Evolutionary conservation across 1,140 invertebrate genomes (phyloP), one percentile per base, ranked within the genome.

Genomic region (Caenorhabditis latens): DNA sequence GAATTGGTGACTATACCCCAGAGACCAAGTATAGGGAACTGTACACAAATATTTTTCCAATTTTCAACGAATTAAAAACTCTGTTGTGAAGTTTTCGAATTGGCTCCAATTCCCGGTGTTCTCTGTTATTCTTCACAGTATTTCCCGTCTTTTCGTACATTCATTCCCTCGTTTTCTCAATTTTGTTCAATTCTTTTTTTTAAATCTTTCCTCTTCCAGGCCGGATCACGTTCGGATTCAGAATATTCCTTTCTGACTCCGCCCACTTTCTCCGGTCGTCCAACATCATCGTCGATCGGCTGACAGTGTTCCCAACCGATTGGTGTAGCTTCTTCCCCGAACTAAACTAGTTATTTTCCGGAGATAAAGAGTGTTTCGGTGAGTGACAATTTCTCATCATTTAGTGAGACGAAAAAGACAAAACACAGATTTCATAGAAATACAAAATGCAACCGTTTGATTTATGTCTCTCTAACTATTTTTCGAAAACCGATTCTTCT

Each of bases 41-140:
- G 32, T 32, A 32, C 2, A 32, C 32, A 32, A 32, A 32, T 32
- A 53, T 53, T 53, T 53, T 53, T 53, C 50, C 14, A 50, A 11
- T 11, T 19, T 46, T n/a, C 65, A 16, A 53, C 32, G 32, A 32
- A 32, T 32, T 32, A 63, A 24, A 63, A 32, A 32, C 19, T 40
- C 8, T 14, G 32, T 32, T 32, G 4, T 63, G 24, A 21, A 7
- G 6, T n/a, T 40, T n/a, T 65, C 24, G 24, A 71, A 79, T 79
- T 79, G 71, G 71, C 71, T 79, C 46, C 71, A 79, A 79, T 79
- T 79, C 71, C 32, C 19, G 46, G 46, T 79, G 43, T 79, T 48
- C 71, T 32, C n/a, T n/a, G 9, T 71, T 79, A 24, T 21, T 13
- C 46, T 13, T 13, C 13, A 53, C 13, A 24, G 9, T 50, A 5